phyloP scores from a whole-genome alignment of 1,140 invertebrate species.

The roundworm (Caenorhabditis elegans) region DNA sequence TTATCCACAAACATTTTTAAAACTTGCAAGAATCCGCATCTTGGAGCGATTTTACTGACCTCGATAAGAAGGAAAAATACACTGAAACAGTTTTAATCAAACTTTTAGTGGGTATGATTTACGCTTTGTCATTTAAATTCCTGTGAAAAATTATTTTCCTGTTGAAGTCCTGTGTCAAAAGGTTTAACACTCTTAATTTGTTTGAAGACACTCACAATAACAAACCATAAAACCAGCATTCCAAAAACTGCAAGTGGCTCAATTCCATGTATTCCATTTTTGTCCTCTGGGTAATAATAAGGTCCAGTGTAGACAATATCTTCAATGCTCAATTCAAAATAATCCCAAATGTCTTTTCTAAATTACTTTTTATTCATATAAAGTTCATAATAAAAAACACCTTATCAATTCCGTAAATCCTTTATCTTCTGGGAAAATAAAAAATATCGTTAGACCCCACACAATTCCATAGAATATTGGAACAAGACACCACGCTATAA shows the following conservation, averaged over 20 bases:
- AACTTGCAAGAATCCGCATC: too few species aligned
- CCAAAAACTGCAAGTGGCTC: not conserved
- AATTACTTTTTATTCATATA: not conserved
- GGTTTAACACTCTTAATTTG: too few species aligned
- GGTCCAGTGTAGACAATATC: not conserved
- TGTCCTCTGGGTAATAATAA: not conserved
- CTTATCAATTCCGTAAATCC: not conserved
- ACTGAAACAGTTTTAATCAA: too few species aligned
- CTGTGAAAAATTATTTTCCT: too few species aligned
- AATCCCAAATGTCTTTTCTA: conserved; percentile 4
- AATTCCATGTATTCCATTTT: not conserved
- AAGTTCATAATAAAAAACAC: not conserved
- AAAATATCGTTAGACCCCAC: not conserved
- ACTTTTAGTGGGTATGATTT: too few species aligned
- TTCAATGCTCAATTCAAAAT: not conserved
- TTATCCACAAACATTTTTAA: too few species aligned
- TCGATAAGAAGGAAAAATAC: too few species aligned
- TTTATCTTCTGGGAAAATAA: not conserved
- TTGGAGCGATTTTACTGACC: too few species aligned
- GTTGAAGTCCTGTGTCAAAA: too few species aligned
- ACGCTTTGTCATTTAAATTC: too few species aligned
- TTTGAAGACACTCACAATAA: not conserved
- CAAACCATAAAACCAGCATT: not conserved
- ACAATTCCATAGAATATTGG: not conserved
- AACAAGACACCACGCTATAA: not conserved